phyloP scores from a whole-genome alignment of 2,113 vertebrate species.

The Orientallactaga bullata region DNA sequence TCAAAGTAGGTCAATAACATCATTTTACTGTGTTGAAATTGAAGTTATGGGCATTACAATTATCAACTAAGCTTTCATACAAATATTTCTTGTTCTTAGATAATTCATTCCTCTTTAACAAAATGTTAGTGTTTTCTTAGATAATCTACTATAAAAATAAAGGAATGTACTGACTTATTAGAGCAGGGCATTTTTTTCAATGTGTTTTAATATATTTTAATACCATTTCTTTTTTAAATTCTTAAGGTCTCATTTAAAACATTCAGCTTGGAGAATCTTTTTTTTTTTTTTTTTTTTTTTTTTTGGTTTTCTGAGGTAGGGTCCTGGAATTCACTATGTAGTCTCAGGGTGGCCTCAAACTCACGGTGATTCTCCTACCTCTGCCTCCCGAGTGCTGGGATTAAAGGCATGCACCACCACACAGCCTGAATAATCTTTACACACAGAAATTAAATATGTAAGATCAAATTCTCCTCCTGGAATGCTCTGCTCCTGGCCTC shows the following conservation, averaged over 20 bases:
- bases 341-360: too few relatives aligned
- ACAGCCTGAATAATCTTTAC: neutral
- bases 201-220: constrained; percentile 37
- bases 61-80: constrained; percentile 30
- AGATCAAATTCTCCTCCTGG: constrained; percentile 11
- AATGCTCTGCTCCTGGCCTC: constrained; percentile 3
- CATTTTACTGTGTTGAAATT: constrained; percentile 42
- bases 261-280: neutral
- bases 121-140: constrained; percentile 10
- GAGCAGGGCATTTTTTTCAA: neutral
- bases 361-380: too few relatives aligned
- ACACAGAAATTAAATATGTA: neutral
- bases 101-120: neutral
- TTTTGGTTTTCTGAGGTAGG: too few relatives aligned
- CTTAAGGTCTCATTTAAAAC: constrained; percentile 39
- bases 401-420: too few relatives aligned
- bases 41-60: neutral
- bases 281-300: too few relatives aligned
- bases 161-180: neutral
- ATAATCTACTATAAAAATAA: neutral
- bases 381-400: too few relatives aligned
- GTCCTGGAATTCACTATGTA: too few relatives aligned
- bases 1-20: neutral
- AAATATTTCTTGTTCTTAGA: constrained; percentile 1
- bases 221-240: constrained; percentile 50